phyloP scores from a whole-genome alignment of 1,140 invertebrate species.

The Lethrus apterus region DNA sequence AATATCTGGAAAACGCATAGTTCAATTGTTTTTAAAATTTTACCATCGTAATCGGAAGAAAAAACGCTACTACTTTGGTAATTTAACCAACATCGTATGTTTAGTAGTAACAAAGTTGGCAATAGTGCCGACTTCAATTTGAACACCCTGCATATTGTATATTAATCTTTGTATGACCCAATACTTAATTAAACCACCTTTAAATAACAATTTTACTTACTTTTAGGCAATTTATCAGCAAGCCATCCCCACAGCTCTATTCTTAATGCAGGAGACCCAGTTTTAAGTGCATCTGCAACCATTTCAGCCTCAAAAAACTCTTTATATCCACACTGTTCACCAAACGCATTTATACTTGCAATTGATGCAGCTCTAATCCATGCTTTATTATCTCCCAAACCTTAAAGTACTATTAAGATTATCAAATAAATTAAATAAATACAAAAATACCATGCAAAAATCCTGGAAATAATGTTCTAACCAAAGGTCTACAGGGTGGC shows the following conservation, averaged over 20 bases:
- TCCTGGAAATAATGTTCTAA: conserved; percentile 73
- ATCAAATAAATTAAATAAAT: conserved; percentile 1
- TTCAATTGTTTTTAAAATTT: too few species aligned
- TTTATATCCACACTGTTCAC: conserved; percentile 68
- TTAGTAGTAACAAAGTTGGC: too few species aligned
- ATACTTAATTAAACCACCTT: too few species aligned
- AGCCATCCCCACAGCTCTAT: conserved; percentile 80
- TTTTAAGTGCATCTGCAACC: conserved; percentile 74
- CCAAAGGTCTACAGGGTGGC: conserved; percentile 67
- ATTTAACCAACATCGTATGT: too few species aligned
- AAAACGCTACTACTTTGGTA: too few species aligned
- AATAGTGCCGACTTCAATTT: too few species aligned
- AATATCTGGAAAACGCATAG: too few species aligned
- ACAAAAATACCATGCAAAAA: conserved; percentile 62
- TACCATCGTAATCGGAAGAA: too few species aligned
- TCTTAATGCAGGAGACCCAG: conserved; percentile 74
- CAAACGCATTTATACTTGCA: conserved; percentile 75
- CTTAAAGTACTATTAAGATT: conserved; percentile 30
- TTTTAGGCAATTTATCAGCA: conserved; percentile 66
- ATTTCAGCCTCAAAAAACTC: conserved; percentile 87
- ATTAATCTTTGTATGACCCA: too few species aligned
- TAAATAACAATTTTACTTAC: conserved; percentile 47
- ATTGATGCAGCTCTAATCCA: conserved; percentile 72
- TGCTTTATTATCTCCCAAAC: conserved; percentile 59
- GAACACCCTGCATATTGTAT: too few species aligned